These are phyloP conservation scores for Graphium colonna DNA, from an alignment of 2,888 invertebrate genomes.

Conservation along the genomic window DNA sequence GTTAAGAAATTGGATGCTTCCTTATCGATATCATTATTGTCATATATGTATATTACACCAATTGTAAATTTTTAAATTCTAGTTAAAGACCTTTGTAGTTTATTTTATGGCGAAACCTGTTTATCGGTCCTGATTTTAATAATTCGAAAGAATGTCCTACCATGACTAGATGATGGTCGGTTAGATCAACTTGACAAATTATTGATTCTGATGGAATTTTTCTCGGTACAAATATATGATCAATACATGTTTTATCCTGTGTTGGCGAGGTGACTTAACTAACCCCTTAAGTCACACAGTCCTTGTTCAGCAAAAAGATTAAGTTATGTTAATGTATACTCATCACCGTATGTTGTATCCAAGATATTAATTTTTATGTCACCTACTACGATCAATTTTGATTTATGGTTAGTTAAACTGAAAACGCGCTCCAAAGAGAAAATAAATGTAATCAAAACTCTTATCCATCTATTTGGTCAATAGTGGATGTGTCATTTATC, in stretches of 20 bases:
- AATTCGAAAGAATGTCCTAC: background rate
- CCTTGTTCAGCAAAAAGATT: background rate
- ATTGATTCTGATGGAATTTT: constrained; percentile 2
- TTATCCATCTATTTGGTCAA: too few relatives aligned
- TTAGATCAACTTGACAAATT: background rate
- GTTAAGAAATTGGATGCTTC: background rate
- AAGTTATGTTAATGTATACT: background rate
- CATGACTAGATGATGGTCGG: constrained; percentile 6
- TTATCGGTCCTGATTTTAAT: background rate
- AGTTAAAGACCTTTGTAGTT: background rate
- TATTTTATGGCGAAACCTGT: background rate
- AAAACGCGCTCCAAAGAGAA: background rate
- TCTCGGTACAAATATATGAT: background rate
- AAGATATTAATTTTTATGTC: background rate
- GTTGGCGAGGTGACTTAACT: constrained; percentile 1
- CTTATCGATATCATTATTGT: background rate
- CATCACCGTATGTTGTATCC: background rate
- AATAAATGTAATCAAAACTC: too few relatives aligned
- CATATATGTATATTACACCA: background rate
- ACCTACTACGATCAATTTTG: background rate
- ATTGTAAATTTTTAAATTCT: background rate
- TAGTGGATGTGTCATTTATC: too few relatives aligned
- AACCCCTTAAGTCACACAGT: too few relatives aligned
- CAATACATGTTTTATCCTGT: constrained; percentile 5
- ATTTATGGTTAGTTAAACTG: background rate